Base-by-base conservation (phyloP, 2,888 invertebrate species). In the Xanthostigma xanthostigma region DNA sequence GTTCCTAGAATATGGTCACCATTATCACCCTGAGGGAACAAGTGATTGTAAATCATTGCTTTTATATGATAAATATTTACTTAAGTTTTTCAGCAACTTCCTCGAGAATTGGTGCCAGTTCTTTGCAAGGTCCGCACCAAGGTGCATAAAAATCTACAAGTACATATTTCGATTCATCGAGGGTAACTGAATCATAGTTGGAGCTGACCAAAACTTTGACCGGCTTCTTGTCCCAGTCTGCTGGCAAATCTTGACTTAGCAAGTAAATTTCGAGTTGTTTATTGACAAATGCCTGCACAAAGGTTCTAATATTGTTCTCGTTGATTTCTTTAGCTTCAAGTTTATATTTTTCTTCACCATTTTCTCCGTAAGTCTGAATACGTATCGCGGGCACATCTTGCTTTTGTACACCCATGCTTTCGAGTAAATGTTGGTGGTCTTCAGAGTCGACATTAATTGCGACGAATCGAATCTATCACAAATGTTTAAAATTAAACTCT, bases 81-180 rank as follows among this genome's bases (percentile, higher is more conserved):
- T 85, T 82, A 74, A 83, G 96, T 69, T 95, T 89, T 66, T 96
- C 95, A 54, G 82, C 95, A 60, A 96, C 75, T 76, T 96, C 76
- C 57, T 97, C 96, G 74, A 93, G 98, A 69, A 96, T 95, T 33
- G 98, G 98, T 48, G 77, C 89, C 62, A 98, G 75, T 68, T 96
- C 92, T 66, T 97, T 96, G 81, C 97, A 98, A 69, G 98, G 97
- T 52, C 94, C 95, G 71, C 90, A 91, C 97, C 97, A 97, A 52
- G 97, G 96, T 47, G 96, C 96, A 70, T 96, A 98, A 76, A 98
- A 99, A 74, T 98, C 97, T 55, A 99, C 96, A 50, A 99, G 78
- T 45, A 97, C 98, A 62, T 84, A 82, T 75, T 96, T 97, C 56
- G 69, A 74, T 59, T 77, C 76, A 68, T 97, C 86, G 56, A 87